Evolutionary conservation across 2,888 invertebrate genomes (phyloP).

Genomic region (Ypsolopha scabrella): DNA sequence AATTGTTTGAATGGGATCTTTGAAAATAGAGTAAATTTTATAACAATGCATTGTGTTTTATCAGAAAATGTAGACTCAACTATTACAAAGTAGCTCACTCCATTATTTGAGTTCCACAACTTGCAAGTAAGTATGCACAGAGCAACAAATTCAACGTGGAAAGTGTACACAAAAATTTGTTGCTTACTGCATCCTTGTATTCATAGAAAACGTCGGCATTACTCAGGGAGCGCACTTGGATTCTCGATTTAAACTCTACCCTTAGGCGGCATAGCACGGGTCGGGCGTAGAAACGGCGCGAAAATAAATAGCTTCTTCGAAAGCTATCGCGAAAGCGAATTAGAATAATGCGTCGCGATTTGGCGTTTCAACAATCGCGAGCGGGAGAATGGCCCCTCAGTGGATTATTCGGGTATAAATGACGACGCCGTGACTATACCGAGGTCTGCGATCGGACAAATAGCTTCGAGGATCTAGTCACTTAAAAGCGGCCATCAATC

Average conservation of each 20-base stretch:
- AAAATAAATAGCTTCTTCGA: slow-evolving; percentile 65
- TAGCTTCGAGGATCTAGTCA: not conserved
- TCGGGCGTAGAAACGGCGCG: slow-evolving; percentile 37
- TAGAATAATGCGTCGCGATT: slow-evolving; percentile 68
- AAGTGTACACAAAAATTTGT: slow-evolving; percentile 2
- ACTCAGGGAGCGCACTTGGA: slow-evolving; percentile 6
- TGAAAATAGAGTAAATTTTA: slow-evolving; percentile 19
- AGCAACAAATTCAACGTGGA: not conserved
- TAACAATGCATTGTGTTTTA: not conserved
- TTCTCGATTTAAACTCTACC: slow-evolving; percentile 31
- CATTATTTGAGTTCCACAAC: not conserved
- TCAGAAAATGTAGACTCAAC: not conserved
- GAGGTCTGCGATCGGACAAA: slow-evolving; percentile 14
- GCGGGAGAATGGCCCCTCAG: slow-evolving; percentile 52
- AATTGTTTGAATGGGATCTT: slow-evolving; percentile 18
- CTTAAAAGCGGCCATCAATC: slow-evolving; percentile 5
- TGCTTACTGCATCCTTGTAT: slow-evolving; percentile 3
- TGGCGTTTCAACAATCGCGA: slow-evolving; percentile 66
- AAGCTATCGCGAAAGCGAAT: slow-evolving; percentile 64
- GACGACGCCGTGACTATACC: slow-evolving; percentile 47
- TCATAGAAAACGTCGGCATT: slow-evolving; percentile 6
- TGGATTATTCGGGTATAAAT: slow-evolving; percentile 64
- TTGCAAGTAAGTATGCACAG: not conserved
- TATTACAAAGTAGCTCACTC: not conserved
- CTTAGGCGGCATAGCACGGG: slow-evolving; percentile 23